These are phyloP conservation scores for Chloropsis cyanopogon DNA, from an alignment of 2,113 vertebrate genomes.

Conservation along the genomic window DNA sequence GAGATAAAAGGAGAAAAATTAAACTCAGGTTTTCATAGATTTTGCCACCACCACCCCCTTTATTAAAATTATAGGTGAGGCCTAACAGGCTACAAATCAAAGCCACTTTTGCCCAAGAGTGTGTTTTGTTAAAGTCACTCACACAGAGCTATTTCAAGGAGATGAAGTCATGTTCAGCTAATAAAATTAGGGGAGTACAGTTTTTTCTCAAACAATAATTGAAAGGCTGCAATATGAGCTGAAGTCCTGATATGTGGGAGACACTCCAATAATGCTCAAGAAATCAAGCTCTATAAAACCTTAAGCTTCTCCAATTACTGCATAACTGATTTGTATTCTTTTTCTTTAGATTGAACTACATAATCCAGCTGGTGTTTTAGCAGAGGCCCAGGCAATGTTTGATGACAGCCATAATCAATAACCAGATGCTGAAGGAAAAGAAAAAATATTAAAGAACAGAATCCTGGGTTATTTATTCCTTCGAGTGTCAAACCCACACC, in stretches of 20 bases:
- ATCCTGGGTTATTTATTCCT: not conserved
- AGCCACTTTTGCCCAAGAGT: not conserved
- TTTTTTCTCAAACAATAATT: not conserved
- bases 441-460: not conserved
- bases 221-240: not conserved
- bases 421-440: not conserved
- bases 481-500: not conserved
- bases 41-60: not conserved
- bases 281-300: constrained; percentile 2
- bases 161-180: not conserved
- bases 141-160: not conserved
- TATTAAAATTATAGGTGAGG: not conserved
- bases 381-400: constrained; percentile 57
- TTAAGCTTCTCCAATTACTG: not conserved
- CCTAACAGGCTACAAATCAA: not conserved
- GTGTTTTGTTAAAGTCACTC: not conserved
- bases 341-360: constrained; percentile 76
- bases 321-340: not conserved
- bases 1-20: not conserved
- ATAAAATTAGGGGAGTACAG: not conserved
- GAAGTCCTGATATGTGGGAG: not conserved
- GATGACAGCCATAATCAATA: not conserved
- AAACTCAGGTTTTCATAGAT: not conserved
- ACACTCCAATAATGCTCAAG: not conserved
- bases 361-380: constrained; percentile 75